phyloP scores from a whole-genome alignment of 2,888 invertebrate species.

The Metacarcinus magister region DNA sequence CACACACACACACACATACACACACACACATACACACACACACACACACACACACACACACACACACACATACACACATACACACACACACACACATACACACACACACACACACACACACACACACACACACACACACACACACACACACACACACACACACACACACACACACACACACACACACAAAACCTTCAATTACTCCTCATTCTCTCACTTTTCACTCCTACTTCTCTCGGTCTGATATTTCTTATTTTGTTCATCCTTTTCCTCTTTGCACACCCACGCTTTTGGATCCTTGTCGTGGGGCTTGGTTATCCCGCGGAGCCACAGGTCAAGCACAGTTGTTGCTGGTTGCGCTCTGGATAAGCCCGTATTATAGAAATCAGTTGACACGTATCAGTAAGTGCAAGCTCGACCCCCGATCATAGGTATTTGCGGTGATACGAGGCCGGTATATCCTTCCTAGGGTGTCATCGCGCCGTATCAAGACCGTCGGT shows the following conservation, averaged over 20 bases:
- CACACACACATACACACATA: too few relatives aligned
- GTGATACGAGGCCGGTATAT: conserved; percentile 12
- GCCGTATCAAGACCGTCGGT: conserved; percentile 39
- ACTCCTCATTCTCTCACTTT: conserved; percentile 39
- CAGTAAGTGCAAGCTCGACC: background rate
- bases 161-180: too few relatives aligned
- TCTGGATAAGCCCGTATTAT: conserved; percentile 37
- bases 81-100: too few relatives aligned
- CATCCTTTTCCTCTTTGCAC: background rate
- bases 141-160: too few relatives aligned
- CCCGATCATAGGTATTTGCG: background rate
- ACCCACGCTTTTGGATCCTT: background rate
- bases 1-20: too few relatives aligned
- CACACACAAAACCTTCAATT: conserved; percentile 28
- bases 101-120: too few relatives aligned
- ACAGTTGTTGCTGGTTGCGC: conserved; percentile 44
- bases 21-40: too few relatives aligned
- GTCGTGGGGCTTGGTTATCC: background rate
- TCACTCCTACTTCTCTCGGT: conserved; percentile 7
- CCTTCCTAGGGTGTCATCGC: background rate
- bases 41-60: too few relatives aligned
- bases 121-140: too few relatives aligned
- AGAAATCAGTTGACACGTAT: conserved; percentile 43
- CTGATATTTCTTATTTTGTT: conserved; percentile 1
- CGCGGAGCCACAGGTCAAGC: background rate